Evolutionary conservation across 2,888 invertebrate genomes (phyloP), one percentile per base, ranked within the genome.

Genomic region (Synanthedon tipuliformis): DNA sequence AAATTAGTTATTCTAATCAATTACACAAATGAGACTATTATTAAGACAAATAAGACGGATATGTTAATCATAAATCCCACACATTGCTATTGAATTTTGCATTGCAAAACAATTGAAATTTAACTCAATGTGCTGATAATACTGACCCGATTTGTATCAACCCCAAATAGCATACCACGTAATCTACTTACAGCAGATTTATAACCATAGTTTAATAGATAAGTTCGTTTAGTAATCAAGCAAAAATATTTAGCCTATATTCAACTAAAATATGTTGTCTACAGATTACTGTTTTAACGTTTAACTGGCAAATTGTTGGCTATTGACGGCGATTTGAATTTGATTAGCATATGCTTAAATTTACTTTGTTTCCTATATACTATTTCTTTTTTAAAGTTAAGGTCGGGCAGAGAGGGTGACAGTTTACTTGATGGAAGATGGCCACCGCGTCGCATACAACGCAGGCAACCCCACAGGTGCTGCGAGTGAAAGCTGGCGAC

Each of bases 81-180:
- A 57, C 54, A 55, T 53, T 50, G 56, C 58, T 54, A 55, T 55
- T 57, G 55, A 58, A 57, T 55, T 59, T 56, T 55, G 56, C 54
- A 56, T 10, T 45, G 45, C 45, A 45, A 45, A 45, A 45, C 41
- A 13, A 45, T 57, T 54, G 61, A 64, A 65, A 66, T 62, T 62
- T 59, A 57, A 57, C 66, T 61, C 63, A 70, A 73, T 62, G 59
- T 57, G 59, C 59, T 59, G 66, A 66, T 67, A 69, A 66, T 57
- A 57, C 57, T 55, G 55, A 57, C 56, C 53, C 55, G 61, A 56
- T 57, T 61, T 58, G n/a, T 59, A 59, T 60, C 58, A 63, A 52
- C 54, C 52, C 52, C 50, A 52, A 50, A 45, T 45, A 13, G 13
- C 13, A 45, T 45, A 45, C 13, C 45, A n/a, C 13, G 45, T 45